Conservation (phyloP, 2,888 invertebrate species). For the Ommatoiulus sabulosus region DNA sequence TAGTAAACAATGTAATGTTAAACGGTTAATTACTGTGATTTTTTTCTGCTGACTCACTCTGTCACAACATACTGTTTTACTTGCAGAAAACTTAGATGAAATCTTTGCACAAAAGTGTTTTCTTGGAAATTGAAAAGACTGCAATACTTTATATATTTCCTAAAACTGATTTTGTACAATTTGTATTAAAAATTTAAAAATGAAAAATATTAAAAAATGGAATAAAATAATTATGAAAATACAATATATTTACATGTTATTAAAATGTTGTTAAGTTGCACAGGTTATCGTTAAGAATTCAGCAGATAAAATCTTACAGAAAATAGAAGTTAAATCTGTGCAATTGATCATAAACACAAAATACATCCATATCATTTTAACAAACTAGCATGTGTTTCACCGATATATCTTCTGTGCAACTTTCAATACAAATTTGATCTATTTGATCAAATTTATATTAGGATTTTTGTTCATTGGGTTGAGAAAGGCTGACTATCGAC, state of each 20-base stretch:
- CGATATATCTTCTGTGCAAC: neutral
- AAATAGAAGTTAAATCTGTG: too few relatives aligned
- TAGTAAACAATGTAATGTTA: too few relatives aligned
- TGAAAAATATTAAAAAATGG: neutral
- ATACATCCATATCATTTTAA: neutral
- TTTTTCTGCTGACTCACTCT: too few relatives aligned
- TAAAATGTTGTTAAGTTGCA: neutral
- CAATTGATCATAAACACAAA: neutral
- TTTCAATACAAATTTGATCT: neutral
- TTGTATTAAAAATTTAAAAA: neutral
- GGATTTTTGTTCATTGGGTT: neutral
- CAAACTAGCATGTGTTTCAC: neutral
- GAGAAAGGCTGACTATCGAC: neutral
- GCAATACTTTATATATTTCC: too few relatives aligned
- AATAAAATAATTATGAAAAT: slow-evolving; percentile 17
- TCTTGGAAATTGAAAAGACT: too few relatives aligned
- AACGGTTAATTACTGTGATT: too few relatives aligned
- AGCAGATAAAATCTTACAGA: too few relatives aligned
- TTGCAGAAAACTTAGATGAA: too few relatives aligned
- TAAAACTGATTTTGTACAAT: neutral
- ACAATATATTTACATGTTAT: neutral
- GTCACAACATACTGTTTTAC: too few relatives aligned
- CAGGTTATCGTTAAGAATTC: too few relatives aligned
- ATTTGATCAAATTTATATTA: neutral
- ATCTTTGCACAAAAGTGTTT: too few relatives aligned